These are phyloP conservation scores for Auanema sp. DNA, from an alignment of 2,888 invertebrate genomes.

Conservation along the genomic window DNA sequence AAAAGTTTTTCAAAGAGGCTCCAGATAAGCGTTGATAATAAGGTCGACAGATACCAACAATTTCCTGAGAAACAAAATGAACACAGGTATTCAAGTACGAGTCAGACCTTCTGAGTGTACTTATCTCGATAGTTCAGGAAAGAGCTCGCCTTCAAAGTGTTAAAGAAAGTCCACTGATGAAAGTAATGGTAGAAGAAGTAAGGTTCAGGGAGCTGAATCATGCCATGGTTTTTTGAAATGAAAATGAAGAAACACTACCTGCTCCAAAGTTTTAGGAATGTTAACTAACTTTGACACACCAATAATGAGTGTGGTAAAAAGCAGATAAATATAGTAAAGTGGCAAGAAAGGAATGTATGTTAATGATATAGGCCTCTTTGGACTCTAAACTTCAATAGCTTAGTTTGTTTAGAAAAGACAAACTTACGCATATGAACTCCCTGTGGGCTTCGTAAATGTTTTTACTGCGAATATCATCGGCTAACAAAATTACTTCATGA, in stretches of 20 bases:
- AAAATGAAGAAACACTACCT: conserved; percentile 1
- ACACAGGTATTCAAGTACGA: too few relatives aligned
- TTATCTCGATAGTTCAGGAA: conserved; percentile 24
- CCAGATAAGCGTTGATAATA: too few relatives aligned
- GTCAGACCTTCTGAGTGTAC: too few relatives aligned
- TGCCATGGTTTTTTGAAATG: too few relatives aligned
- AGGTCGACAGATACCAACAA: too few relatives aligned
- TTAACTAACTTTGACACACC: conserved; percentile 18
- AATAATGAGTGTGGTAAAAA: conserved; percentile 24
- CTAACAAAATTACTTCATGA: conserved; percentile 42
- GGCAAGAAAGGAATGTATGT: conserved; percentile 36
- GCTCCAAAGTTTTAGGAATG: conserved; percentile 7
- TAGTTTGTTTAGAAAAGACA: not conserved
- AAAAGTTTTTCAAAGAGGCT: too few relatives aligned
- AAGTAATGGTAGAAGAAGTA: conserved; percentile 52
- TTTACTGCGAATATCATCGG: conserved; percentile 49
- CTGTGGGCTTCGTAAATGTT: conserved; percentile 34
- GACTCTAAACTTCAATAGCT: conserved; percentile 22
- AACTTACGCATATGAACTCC: conserved; percentile 27
- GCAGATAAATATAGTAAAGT: conserved; percentile 38
- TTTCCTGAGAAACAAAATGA: too few relatives aligned
- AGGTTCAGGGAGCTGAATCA: conserved; percentile 48
- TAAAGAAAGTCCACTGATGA: conserved; percentile 60
- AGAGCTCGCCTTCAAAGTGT: conserved; percentile 42
- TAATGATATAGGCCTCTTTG: conserved; percentile 21